These are phyloP conservation scores for Holothuria glaberrima DNA, from an alignment of 35 echinoderm and acorn worm species.

Conservation along the genomic window DNA sequence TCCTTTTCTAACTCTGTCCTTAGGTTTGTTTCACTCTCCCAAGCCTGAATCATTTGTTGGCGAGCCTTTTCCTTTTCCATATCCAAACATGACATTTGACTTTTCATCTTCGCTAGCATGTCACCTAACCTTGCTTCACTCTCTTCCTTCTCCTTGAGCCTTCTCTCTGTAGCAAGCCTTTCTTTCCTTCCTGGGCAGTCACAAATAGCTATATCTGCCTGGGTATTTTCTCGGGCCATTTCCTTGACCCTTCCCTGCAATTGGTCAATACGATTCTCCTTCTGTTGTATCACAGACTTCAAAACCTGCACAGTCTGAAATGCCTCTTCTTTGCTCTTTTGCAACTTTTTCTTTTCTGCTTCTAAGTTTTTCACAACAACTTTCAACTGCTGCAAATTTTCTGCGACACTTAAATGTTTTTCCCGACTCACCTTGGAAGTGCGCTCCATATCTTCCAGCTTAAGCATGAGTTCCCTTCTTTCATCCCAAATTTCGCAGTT, in stretches of 20 bases:
- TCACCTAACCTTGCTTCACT: slow-evolving; percentile 24
- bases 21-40: slow-evolving; percentile 43
- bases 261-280: slow-evolving; percentile 55
- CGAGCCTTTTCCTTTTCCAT: slow-evolving; percentile 45
- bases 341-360: slow-evolving; percentile 7
- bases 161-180: background rate
- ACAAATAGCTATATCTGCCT: background rate
- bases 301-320: slow-evolving; percentile 47
- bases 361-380: background rate
- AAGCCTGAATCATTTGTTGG: slow-evolving; percentile 42
- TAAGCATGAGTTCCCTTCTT: slow-evolving; percentile 41
- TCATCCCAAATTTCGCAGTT: slow-evolving; percentile 49
- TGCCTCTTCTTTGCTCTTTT: slow-evolving; percentile 48
- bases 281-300: slow-evolving; percentile 51
- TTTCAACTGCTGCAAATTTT: background rate
- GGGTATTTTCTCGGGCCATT: slow-evolving; percentile 2
- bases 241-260: slow-evolving; percentile 46
- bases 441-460: slow-evolving; percentile 11
- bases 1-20: slow-evolving; percentile 36
- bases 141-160: slow-evolving; percentile 41
- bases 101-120: slow-evolving; percentile 55
- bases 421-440: background rate
- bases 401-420: background rate
- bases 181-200: slow-evolving; percentile 21
- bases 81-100: background rate